phyloP scores from a whole-genome alignment of 2,113 vertebrate species.

The Poicephalus gulielmi region DNA sequence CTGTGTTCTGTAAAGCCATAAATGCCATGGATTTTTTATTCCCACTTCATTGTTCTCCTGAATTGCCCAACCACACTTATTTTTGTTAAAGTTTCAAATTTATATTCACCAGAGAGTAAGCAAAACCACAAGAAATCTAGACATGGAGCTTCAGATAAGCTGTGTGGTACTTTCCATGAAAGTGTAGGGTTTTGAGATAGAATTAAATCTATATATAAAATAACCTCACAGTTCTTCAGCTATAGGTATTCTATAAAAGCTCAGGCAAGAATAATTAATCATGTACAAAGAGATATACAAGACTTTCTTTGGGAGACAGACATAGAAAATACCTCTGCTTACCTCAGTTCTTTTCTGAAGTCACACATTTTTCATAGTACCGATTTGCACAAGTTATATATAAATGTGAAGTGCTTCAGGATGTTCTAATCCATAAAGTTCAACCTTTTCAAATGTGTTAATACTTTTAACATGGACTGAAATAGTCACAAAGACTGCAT shows the following conservation, averaged over 20 bases:
- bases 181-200: neutral
- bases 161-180: neutral
- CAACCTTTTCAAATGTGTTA: neutral
- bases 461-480: neutral
- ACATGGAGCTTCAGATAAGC: neutral
- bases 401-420: neutral
- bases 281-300: neutral
- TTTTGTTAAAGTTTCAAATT: conserved; percentile 1
- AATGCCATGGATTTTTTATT: neutral
- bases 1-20: neutral
- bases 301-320: neutral
- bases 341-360: neutral
- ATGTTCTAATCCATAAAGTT: neutral
- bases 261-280: neutral
- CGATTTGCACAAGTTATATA: neutral
- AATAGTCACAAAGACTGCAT: neutral
- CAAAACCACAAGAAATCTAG: neutral
- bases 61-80: neutral
- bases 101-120: neutral
- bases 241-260: neutral
- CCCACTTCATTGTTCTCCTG: neutral
- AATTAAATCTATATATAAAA: neutral
- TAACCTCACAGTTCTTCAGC: neutral
- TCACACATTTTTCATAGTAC: neutral
- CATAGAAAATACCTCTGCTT: neutral